These are phyloP conservation scores for Chymomyza procnemis DNA, from an alignment of 2,888 invertebrate genomes.

Conservation along the genomic window DNA sequence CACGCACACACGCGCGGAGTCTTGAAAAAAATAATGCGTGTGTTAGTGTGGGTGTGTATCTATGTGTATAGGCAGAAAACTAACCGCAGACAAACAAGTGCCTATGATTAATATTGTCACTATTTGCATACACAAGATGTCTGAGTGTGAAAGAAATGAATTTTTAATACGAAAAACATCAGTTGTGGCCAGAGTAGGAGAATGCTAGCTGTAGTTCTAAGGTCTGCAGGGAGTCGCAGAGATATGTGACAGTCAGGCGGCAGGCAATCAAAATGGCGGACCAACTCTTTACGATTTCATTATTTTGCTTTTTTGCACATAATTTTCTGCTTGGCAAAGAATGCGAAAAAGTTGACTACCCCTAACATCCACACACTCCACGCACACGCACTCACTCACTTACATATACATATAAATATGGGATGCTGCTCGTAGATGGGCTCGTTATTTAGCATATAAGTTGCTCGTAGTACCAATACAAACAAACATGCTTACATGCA, in stretches of 20 bases:
- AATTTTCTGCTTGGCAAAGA: conserved; percentile 39
- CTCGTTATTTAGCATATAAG: conserved; percentile 52
- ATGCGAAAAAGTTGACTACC: conserved; percentile 23
- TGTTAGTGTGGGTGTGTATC: neutral
- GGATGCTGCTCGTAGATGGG: conserved; percentile 23
- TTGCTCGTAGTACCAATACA: conserved; percentile 22
- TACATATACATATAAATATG: neutral
- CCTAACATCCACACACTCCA: neutral
- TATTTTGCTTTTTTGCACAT: conserved; percentile 66
- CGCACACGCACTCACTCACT: neutral
- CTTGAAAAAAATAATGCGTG: too few relatives aligned
- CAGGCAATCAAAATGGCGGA: conserved; percentile 19
- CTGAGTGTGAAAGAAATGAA: conserved; percentile 41
- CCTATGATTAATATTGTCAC: conserved; percentile 63
- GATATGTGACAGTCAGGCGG: neutral
- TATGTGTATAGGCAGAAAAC: neutral
- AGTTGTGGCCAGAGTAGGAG: neutral
- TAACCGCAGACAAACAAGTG: conserved; percentile 27
- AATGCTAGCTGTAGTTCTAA: neutral
- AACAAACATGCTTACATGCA: neutral
- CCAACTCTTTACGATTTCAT: conserved; percentile 69
- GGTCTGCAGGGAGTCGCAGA: neutral
- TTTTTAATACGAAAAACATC: conserved; percentile 42
- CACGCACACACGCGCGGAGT: neutral
- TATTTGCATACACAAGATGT: conserved; percentile 66